Evolutionary conservation across 30 jellyfish, hydroid and myxozoan genomes (phyloP), one percentile per base, ranked within the genome.

Genomic region (Rhopilema esculentum): DNA sequence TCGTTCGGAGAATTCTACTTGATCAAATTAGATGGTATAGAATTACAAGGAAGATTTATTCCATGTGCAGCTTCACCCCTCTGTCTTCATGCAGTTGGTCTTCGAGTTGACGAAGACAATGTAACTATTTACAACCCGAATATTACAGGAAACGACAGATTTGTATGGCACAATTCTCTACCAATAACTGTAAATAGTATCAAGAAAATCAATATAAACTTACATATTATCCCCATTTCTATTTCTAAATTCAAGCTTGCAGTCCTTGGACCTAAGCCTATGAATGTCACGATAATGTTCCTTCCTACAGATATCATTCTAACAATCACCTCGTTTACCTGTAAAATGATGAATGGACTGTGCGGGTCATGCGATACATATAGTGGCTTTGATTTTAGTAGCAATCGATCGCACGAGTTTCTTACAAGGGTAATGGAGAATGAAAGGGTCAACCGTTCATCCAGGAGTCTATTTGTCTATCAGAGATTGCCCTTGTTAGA

Each of bases 121-220:
- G 68, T 84, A 15, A 84, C 92, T 28, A 63, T 84, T 29, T 84
- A 84, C 71, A 84, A 84, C 79, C 92, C 92, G 2, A 84, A 84
- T n/a, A 22, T 50, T 1, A 69, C 92, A 21, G 75, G 30, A 52
- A 72, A 61, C 17, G 87, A 33, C 73, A 31, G 23, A 63, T 33
- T 31, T 31, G 48, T 57, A 31, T 71, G 86, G 92, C 72, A 33
- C 33, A 84, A 84, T 49, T 57, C 67, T 24, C 27, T 12, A 8
- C 70, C 86, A 12, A 22, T 84, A 27, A 22, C 64, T 4, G 40
- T 70, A 18, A 40, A 77, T 12, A 53, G 74, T 50, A 17, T 79
- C 21, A 66, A 9, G 12, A 57, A 49, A 78, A 64, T 84, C 31
- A 57, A 52, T 17, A 27, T 69, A 4, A 71, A 66, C 21, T 31